Evolutionary conservation across 2,797 vertebrate genomes (phyloP), one percentile per base, ranked within the genome.

Genomic region (Ctenopoma multispine): DNA sequence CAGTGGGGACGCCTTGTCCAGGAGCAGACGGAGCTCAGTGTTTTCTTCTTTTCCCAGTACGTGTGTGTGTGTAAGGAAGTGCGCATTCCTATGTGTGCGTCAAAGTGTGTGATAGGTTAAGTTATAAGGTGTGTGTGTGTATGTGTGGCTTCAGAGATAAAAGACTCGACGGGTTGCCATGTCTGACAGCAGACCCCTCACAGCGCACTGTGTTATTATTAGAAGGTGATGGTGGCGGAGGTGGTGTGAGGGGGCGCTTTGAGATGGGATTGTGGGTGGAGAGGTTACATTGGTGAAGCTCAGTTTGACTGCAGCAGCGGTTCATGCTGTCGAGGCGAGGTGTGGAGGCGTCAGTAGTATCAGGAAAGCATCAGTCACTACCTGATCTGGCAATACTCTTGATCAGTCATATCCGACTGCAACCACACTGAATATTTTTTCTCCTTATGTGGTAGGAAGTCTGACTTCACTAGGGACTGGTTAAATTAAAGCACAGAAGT

Each of bases 91-190:
- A 0, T 27, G 7, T 70, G 64, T 51, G n/a, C n/a, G 77, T 81
- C 55, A 43, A 55, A 75, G 68, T 79, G 75, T 79, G 84, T 27
- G 63, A 84, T 83, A 71, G 77, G 77, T 85, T 78, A 82, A 75
- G 67, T 79, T 49, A 58, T 74, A 76, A 79, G n/a, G n/a, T n/a
- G n/a, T n/a, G n/a, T 70, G 65, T 23, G 57, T 84, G 78, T 78
- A 71, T 73, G 59, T 78, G 73, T 73, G 62, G 49, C 60, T 82
- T 76, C 61, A 17, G 61, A 89, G 89, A 90, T 92, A 88, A 92
- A 92, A 90, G 84, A 56, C 89, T 83, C 86, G 8, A 75, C 63
- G 69, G 89, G 89, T 84, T 82, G 81, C 83, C 88, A 82, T 91
- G 87, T 92, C 88, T 82, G 80, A 90, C 88, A 90, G 88, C 74